Evolutionary conservation across 2,888 invertebrate species (phyloP), one percentile per base, ranked within the genome.

Genomic region (Thera obeliscata): DNA sequence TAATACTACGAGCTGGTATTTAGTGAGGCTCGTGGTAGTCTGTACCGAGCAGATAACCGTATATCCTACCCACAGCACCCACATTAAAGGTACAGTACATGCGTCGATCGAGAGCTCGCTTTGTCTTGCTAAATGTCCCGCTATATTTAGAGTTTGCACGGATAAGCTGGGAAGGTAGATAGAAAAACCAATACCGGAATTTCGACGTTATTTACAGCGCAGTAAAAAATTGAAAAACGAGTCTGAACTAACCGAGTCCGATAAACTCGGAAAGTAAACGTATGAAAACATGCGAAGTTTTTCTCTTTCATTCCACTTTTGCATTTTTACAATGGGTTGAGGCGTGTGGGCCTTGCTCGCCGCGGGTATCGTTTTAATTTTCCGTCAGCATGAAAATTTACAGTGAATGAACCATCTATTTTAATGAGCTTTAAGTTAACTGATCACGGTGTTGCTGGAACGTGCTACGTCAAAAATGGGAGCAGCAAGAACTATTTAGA

Each of bases 401-500:
- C 87, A 87, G 87, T 82, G 88, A 93, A 91, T 89, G 91, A 89
- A 90, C 88, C 88, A 87, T 92, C 90, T 91, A 89, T 91, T 93
- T 93, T 93, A 93, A 93, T 92, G 93, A 93, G 90, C 89, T 89
- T 87, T 87, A 91, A 91, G 90, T 91, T 91, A 90, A 91, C 88
- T 89, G 88, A 90, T 91, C 87, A 85, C 82, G 81, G 77, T 74
- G 81, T 81, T 78, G 70, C 69, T 72, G 81, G 72, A 71, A 73
- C 71, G 73, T 67, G 70, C 61, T 67, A 70, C 76, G 73, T 75
- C 66, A 71, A 77, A 78, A 76, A 76, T 75, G 73, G 38, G 56
- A 64, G 61, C 58, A 63, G 69, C 56, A 62, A 56, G 60, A 69
- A 60, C 60, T 63, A 69, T 66, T 63, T 59, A 62, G 62, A 64